Base-by-base conservation (phyloP, 2,888 invertebrate species). In the Drosophila meridiana region DNA sequence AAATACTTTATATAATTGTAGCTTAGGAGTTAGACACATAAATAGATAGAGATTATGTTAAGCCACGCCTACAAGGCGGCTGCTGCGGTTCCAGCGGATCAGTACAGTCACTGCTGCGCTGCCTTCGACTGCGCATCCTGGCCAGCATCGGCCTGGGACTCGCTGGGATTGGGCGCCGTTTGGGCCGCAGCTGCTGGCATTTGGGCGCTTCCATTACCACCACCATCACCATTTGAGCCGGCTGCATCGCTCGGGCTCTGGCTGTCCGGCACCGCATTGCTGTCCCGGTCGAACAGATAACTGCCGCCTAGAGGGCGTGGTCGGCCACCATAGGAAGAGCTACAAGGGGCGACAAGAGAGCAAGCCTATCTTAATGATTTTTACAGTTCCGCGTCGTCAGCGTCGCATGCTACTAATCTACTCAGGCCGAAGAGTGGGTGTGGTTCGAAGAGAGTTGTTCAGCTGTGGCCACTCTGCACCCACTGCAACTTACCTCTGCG, bases 271-370 rank as follows among this genome's bases (percentile, higher is more conserved):
- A 89, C 87, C 48, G 84, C 82, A 75, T 92, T 92, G 69, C 86
- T 89, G 74, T 92, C 92, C 65, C 93, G 91, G 76, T 93, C 93
- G 73, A 93, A 90, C 45, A 93, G 87, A 80, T 93, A 93, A 68
- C 93, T 93, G 63, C 92, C 92, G 73, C 92, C 91, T 92, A 93
- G 75, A 79, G 92, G 92, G 73, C 92, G 91, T 75, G 91, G 89
- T 88, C 90, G 83, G 77, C 92, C 91, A 87, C 93, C 92, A 86
- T 93, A 93, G 88, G 92, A 79, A 93, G 92, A 80, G 93, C 93
- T 93, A 93, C 66, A 83, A 93, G 91, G 78, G 93, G 93, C 78
- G 93, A 92, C 76, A 93, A 90, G 64, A 93, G 92, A 81, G 85
- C 83, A 74, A 92, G 90, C 91, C 93, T 93, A 91, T 89, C 81